These are phyloP conservation scores for Botia almorhae DNA, from an alignment of 2,797 vertebrate genomes.

Conservation along the genomic window DNA sequence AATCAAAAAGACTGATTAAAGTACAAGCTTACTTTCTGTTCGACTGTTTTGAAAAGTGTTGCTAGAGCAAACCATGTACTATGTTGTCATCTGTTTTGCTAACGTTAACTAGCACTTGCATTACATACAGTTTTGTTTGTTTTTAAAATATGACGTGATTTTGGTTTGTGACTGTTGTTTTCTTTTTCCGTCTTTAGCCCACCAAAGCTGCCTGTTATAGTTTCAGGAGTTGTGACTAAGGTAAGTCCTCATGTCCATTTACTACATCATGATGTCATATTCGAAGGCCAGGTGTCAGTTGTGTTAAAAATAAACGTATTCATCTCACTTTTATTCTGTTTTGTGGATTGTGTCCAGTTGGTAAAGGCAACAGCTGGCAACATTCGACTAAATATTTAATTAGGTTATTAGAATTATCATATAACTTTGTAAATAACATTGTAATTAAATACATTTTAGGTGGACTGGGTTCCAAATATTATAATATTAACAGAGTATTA, in stretches of 20 bases:
- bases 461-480: too few relatives aligned
- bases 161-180: slow-evolving; percentile 6
- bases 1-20: slow-evolving; percentile 15
- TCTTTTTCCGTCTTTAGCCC: slow-evolving; percentile 69
- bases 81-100: slow-evolving; percentile 14
- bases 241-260: slow-evolving; percentile 68
- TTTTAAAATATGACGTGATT: neutral
- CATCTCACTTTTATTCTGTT: too few relatives aligned
- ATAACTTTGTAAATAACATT: too few relatives aligned
- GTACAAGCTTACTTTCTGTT: slow-evolving; percentile 15
- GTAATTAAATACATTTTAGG: too few relatives aligned
- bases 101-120: neutral
- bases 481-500: too few relatives aligned
- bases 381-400: too few relatives aligned
- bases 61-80: neutral
- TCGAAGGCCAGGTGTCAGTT: neutral
- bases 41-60: neutral
- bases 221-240: slow-evolving; percentile 87
- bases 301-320: neutral
- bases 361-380: too few relatives aligned
- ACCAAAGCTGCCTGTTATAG: slow-evolving; percentile 82
- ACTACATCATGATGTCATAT: neutral
- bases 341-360: too few relatives aligned
- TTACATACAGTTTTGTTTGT: neutral
- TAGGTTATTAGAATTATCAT: too few relatives aligned